Conservation (phyloP, 1,140 invertebrate species). For the Zaprionus davidi region DNA sequence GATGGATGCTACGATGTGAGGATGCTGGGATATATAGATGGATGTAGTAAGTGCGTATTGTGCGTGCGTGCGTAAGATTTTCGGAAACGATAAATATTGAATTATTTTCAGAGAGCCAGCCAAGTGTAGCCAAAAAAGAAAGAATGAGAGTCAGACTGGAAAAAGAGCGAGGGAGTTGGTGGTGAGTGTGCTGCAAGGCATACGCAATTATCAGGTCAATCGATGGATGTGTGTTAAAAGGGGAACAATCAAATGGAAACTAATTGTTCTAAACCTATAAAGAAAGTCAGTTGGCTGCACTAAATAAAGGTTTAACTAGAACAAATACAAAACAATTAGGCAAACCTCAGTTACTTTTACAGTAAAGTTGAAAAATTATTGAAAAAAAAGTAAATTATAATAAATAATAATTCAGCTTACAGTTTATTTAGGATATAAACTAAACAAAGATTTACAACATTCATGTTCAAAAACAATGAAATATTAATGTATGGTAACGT, state of each 20-base stretch:
- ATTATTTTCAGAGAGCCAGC: constrained; percentile 41
- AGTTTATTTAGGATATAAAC: no score
- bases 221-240: constrained; percentile 8
- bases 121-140: constrained; percentile 18
- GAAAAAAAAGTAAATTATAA: no score
- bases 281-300: background rate
- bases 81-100: constrained; percentile 43
- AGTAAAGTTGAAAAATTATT: no score
- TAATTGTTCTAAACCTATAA: background rate
- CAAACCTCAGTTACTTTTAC: no score
- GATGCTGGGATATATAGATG: constrained; percentile 1
- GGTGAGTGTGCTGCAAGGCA: background rate
- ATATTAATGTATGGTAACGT: no score
- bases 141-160: background rate
- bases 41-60: constrained; percentile 30
- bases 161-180: background rate
- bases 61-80: constrained; percentile 45
- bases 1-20: constrained; percentile 5
- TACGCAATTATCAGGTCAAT: constrained; percentile 11
- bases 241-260: constrained; percentile 27
- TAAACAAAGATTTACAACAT: no score
- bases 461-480: no score
- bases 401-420: no score
- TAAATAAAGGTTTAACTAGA: background rate
- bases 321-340: background rate